Percentiles rank a stretch among this genome's conserved stretches.
These are phyloP conservation scores for Nebria ingens DNA, from an alignment of 1,140 invertebrate genomes.

Conservation along the genomic window DNA sequence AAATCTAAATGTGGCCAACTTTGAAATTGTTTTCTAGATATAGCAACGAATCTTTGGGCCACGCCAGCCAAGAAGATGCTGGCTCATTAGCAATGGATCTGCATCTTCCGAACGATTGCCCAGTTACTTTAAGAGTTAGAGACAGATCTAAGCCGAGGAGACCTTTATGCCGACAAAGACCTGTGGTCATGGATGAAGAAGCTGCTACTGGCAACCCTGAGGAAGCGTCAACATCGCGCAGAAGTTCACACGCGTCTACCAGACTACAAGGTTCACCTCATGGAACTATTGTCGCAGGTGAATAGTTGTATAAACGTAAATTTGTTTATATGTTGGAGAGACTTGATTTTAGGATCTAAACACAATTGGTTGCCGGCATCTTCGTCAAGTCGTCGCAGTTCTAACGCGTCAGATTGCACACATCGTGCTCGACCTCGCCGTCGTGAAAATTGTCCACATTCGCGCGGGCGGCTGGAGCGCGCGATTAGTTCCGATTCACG, in stretches of 20 bases:
- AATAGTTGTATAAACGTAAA: background rate
- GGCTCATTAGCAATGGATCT: conserved; percentile 44
- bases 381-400: conserved; percentile 25
- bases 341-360: background rate
- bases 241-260: conserved; percentile 25
- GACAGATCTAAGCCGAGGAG: conserved; percentile 51
- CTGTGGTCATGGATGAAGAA: conserved; percentile 49
- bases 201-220: conserved; percentile 22
- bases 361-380: conserved; percentile 5
- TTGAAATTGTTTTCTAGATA: conserved; percentile 21
- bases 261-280: conserved; percentile 16
- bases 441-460: conserved; percentile 22
- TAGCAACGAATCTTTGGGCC: conserved; percentile 10
- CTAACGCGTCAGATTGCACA: conserved; percentile 32
- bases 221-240: conserved; percentile 25
- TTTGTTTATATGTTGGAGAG: background rate
- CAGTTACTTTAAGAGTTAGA: conserved; percentile 54
- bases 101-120: conserved; percentile 44
- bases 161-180: conserved; percentile 60
- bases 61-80: conserved; percentile 31
- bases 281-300: conserved; percentile 14
- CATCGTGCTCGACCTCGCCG: conserved; percentile 24
- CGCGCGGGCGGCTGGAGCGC: conserved; percentile 26
- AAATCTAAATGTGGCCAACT: background rate
- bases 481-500: conserved; percentile 32